Conservation (phyloP, 1,140 invertebrate genomes). For the Zeugodacus cucurbitae region DNA sequence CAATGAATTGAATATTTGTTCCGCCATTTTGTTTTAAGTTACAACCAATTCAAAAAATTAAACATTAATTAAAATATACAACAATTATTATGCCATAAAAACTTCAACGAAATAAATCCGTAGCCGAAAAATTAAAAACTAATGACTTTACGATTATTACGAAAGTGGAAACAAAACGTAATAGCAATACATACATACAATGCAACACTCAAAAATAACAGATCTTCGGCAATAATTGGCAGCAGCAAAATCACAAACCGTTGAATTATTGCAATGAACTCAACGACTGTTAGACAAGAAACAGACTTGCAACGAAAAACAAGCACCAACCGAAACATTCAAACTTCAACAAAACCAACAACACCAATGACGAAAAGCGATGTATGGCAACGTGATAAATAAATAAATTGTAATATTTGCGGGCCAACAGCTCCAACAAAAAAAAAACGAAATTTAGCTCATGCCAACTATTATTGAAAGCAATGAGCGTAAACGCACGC, state of each 20-base stretch:
- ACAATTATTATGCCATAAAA: conserved; percentile 20
- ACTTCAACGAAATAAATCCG: conserved; percentile 10
- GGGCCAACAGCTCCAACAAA: background rate
- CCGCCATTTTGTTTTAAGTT: background rate
- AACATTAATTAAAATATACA: background rate
- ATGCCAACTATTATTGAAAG: background rate
- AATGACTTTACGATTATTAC: background rate
- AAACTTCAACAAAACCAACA: background rate
- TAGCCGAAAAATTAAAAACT: background rate
- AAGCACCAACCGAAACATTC: background rate
- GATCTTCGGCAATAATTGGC: background rate
- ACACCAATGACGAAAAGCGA: conserved; percentile 24
- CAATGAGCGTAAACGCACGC: background rate
- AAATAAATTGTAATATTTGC: background rate
- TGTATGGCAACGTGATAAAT: background rate
- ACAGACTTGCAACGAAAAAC: background rate
- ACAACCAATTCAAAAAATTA: background rate
- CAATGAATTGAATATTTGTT: too few relatives aligned
- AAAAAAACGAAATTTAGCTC: background rate
- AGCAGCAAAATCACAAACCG: conserved; percentile 15
- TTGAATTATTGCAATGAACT: background rate
- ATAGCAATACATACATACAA: background rate
- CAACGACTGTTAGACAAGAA: background rate
- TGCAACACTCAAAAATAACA: background rate
- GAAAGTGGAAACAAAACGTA: conserved; percentile 2